phyloP scores from a whole-genome alignment of 2,888 invertebrate genomes.

The Lordiphosa andalusiaca region DNA sequence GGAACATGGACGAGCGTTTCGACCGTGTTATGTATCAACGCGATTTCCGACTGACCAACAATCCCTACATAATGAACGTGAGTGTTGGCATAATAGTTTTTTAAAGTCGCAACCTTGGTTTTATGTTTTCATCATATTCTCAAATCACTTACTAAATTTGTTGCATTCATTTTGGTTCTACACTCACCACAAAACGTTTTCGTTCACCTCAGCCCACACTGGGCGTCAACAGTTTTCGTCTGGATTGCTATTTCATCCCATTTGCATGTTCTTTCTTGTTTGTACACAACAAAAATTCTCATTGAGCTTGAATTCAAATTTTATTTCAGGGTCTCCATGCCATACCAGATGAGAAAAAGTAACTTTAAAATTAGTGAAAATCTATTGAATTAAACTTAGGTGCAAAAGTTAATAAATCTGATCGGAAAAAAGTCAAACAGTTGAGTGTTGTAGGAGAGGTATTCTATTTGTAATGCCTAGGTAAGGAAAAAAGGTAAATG shows the following conservation, averaged over 20 bases:
- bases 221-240: not conserved
- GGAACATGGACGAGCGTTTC: slow-evolving; percentile 82
- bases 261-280: slow-evolving; percentile 10
- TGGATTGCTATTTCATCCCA: not conserved
- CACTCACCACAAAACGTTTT: not conserved
- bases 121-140: not conserved
- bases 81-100: slow-evolving; percentile 62
- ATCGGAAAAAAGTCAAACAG: slow-evolving; percentile 23
- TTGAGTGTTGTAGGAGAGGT: too few relatives aligned
- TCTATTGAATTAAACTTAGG: slow-evolving; percentile 58
- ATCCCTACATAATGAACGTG: slow-evolving; percentile 84
- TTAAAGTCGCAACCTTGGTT: not conserved
- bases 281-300: slow-evolving; percentile 18
- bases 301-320: slow-evolving; percentile 23
- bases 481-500: too few relatives aligned
- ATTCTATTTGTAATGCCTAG: too few relatives aligned
- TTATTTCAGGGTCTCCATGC: slow-evolving; percentile 83
- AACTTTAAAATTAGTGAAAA: slow-evolving; percentile 52
- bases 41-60: slow-evolving; percentile 83
- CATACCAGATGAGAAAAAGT: slow-evolving; percentile 81
- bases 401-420: slow-evolving; percentile 66
- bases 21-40: slow-evolving; percentile 83
- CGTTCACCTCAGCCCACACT: not conserved
- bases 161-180: too few relatives aligned
- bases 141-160: not conserved